Evolutionary conservation across 2,113 vertebrate species (phyloP).

Genomic region (Dasyornis broadbenti): DNA sequence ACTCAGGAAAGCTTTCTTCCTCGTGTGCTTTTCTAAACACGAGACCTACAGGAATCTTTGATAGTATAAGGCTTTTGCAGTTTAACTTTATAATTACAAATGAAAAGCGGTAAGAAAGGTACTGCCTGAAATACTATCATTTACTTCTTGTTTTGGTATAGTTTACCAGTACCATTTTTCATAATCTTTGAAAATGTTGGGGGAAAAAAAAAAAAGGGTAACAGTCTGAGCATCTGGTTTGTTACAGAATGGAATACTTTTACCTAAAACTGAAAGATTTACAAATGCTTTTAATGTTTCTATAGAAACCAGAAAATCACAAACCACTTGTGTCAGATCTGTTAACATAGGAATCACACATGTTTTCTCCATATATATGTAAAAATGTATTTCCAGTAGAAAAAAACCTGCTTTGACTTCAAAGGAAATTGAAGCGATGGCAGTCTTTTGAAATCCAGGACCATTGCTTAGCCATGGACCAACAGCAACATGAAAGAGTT

Average conservation of each 20-base stretch:
- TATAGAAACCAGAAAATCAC: conserved; percentile 22
- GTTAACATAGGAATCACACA: not conserved
- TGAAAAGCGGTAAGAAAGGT: not conserved
- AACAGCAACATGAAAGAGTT: not conserved
- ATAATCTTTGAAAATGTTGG: not conserved
- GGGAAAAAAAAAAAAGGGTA: not conserved
- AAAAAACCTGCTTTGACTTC: not conserved
- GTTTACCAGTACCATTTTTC: not conserved
- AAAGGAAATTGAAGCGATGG: not conserved
- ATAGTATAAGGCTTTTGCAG: not conserved
- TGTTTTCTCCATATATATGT: not conserved
- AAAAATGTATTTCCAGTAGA: not conserved
- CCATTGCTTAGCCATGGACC: not conserved
- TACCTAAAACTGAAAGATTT: conserved; percentile 32
- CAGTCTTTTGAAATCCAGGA: not conserved
- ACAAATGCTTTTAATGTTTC: conserved; percentile 18
- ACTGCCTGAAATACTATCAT: not conserved
- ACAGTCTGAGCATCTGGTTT: not conserved
- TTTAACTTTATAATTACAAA: not conserved
- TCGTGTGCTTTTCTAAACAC: not conserved
- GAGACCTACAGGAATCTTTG: not conserved
- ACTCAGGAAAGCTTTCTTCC: not conserved
- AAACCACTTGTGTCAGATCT: not conserved
- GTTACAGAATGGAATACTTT: not conserved
- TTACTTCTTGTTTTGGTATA: not conserved